phyloP scores from a whole-genome alignment of 35 echinoderm and acorn worm genomes.

The Ophiothrix spiculata region DNA sequence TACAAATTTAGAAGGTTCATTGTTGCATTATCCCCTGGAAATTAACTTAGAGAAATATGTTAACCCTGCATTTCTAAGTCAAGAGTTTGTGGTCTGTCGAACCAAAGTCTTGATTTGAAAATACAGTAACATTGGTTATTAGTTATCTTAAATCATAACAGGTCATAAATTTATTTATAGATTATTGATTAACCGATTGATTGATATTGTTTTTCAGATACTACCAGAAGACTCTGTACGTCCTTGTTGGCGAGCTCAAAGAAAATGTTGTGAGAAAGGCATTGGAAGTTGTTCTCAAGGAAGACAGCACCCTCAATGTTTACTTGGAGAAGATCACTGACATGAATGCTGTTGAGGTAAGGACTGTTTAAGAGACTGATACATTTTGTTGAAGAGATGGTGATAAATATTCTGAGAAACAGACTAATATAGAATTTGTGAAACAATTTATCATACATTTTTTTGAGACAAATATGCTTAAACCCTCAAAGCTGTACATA shows the following conservation, averaged over 20 bases:
- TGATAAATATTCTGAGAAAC: not conserved
- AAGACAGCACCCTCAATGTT: conserved; percentile 50
- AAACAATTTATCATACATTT: not conserved
- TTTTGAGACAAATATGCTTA: not conserved
- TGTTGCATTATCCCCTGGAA: not conserved
- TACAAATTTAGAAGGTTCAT: no score
- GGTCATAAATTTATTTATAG: not conserved
- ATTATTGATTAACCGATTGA: not conserved
- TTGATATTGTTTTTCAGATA: conserved; percentile 13
- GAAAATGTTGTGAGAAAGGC: not conserved
- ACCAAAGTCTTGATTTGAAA: not conserved
- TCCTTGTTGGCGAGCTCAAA: conserved; percentile 1
- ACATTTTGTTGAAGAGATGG: not conserved
- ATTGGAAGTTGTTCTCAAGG: conserved; percentile 22
- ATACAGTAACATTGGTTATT: not conserved
- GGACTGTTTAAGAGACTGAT: not conserved
- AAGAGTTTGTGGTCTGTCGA: no score
- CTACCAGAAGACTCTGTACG: conserved; percentile 37
- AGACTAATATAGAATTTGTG: not conserved
- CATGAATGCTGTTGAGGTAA: conserved; percentile 71
- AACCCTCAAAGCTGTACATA: not conserved
- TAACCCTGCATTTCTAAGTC: no score
- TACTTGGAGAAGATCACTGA: conserved; percentile 58
- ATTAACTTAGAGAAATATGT: no score
- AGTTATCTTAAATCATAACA: not conserved